Evolutionary conservation across 2,888 invertebrate genomes (phyloP), one percentile per base, ranked within the genome.

Genomic region (Megastigmus dorsalis): DNA sequence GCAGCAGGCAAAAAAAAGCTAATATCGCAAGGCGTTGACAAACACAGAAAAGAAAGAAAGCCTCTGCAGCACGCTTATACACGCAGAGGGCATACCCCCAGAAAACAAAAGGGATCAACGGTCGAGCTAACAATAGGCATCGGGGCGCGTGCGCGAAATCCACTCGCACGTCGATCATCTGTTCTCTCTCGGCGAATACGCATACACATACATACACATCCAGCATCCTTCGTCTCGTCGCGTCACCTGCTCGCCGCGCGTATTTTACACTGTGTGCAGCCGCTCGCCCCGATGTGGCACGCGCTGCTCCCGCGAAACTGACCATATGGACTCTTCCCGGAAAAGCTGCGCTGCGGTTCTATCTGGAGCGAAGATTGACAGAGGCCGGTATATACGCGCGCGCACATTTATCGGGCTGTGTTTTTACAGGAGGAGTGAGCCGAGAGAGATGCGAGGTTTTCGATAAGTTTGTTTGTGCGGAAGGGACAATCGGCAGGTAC

Each of bases 101-200:
- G 30, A 28, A 69, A 69, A 74, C 68, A 74, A 74, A 50, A 52
- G 57, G 20, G 57, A 48, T 62, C 63, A 74, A 75, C 68, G 54
- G 67, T 62, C 69, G 36, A 20, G 30, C 7, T 48, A 9, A 69
- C 45, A 62, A 67, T 65, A 48, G 55, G 13, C 13, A 20, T 30
- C 15, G 59, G 72, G 60, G 79, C 75, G 79, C 80, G 76, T 69
- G 80, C 75, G 79, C 80, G 75, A 78, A 79, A 78, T 69, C 73
- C 30, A 68, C 5, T n/a, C 74, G 41, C 15, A 50, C 62, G 59
- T 6, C 15, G 43, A 52, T 74, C 74, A 68, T 74, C 74, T 68
- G 74, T 68, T 62, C 74, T n/a, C n/a, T n/a, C 67, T 30, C 57
- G 20, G 33, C 57, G 48, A 69, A 69, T n/a, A n/a, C n/a, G n/a